Percentiles rank a stretch among this genome's conserved stretches.
Conservation (phyloP, 1,140 invertebrate genomes). For the Acromyrmex charruanus region DNA sequence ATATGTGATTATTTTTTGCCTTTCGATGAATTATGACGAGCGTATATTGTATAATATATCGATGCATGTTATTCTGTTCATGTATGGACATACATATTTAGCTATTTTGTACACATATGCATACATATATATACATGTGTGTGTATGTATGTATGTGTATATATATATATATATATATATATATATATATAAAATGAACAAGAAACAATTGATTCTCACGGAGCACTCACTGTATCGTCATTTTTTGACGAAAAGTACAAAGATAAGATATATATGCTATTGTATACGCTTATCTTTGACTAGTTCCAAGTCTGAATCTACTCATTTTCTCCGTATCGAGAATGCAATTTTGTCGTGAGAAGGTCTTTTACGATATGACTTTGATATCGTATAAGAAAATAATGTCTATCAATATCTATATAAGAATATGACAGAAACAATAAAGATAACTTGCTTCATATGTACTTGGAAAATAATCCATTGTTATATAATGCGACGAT, state of each 20-base stretch:
- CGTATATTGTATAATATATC: not conserved
- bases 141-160: too few relatives aligned
- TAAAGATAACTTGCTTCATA: not conserved
- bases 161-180: too few relatives aligned
- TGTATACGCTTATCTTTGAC: constrained; percentile 10
- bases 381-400: not conserved
- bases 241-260: not conserved
- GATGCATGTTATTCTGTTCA: not conserved
- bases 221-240: not conserved
- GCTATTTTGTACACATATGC: too few relatives aligned
- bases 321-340: not conserved
- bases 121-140: too few relatives aligned
- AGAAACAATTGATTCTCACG: not conserved
- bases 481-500: constrained; percentile 1
- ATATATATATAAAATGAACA: not conserved
- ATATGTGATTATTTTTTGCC: not conserved
- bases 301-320: not conserved
- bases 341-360: not conserved
- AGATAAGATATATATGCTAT: constrained; percentile 34
- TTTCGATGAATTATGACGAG: not conserved
- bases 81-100: too few relatives aligned
- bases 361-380: not conserved
- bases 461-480: not conserved
- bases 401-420: not conserved
- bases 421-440: not conserved